Evolutionary conservation across 2,113 vertebrate species (phyloP), one percentile per base, ranked within the genome.

Genomic region (Calonectris borealis): DNA sequence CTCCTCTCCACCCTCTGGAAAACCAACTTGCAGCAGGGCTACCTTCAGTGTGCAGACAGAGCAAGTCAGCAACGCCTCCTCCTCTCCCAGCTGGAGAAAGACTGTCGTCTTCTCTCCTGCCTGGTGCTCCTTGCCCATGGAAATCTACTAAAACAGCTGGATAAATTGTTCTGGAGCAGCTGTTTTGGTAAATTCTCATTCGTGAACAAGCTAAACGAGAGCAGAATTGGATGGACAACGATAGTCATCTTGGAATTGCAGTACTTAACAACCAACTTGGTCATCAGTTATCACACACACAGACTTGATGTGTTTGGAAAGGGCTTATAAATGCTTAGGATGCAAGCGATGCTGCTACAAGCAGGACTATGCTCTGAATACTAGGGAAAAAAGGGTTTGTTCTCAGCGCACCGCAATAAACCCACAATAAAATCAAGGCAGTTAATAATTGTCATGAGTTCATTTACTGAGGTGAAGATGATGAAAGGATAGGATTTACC

Each of bases 171-270:
- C 58, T 10, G 13, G 68, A 90, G 69, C 64, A 6, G 49, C 2
- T 36, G 6, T 2, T 36, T 0, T 3, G 15, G 70, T 13, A 22
- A 34, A 32, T 26, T 8, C 48, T 6, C 48, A 2, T 6, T 22
- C 0, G 3, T 38, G n/a, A 25, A 21, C 16, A 13, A 31, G 68
- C 13, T 6, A 16, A 49, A 5, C 0, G 22, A 61, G 54, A 81
- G 78, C 31, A 18, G 4, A n/a, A 7, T 2, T 5, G 25, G 42
- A 42, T 3, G 57, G 57, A 38, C 26, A 20, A 44, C 1, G 9
- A 10, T 2, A 15, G 36, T 7, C 32, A 18, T 3, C 69, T 18
- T 16, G 38, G 62, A 58, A 49, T 0, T 42, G 66, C 29, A 46
- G 66, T 6, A 51, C 13, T 61, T 49, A 16, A 36, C 38, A 25